A percentile compares a stretch with the other conserved stretches of the same genome.
Evolutionary conservation across 2,113 vertebrate species (phyloP).

Genomic region (Brachyhypopomus gauderio): DNA sequence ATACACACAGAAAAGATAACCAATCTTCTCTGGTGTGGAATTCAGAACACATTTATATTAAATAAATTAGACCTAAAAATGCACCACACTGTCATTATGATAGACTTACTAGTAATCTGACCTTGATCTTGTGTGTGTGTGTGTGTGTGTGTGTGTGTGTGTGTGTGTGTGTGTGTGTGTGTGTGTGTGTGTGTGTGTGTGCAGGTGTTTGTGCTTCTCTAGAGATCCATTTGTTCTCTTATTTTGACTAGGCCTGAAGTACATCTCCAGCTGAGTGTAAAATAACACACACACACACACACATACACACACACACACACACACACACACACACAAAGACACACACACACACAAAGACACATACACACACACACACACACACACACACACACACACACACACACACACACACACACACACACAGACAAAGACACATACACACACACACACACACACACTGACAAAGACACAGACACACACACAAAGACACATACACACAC

Average conservation of each 20-base stretch:
- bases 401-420: too few species aligned
- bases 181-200: neutral
- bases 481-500: neutral
- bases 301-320: too few species aligned
- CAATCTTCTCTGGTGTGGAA: too few species aligned
- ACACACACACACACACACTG: constrained; percentile 14
- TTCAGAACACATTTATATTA: neutral
- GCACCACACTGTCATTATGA: neutral
- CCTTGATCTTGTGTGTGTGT: too few species aligned
- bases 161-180: constrained; percentile 7
- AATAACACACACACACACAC: constrained; percentile 9
- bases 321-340: too few species aligned
- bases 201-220: neutral
- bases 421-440: neutral
- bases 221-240: neutral
- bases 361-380: neutral
- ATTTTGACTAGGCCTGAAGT: neutral
- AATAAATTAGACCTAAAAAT: neutral
- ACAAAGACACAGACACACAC: too few species aligned
- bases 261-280: neutral
- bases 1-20: too few species aligned
- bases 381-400: neutral
- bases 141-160: neutral
- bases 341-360: neutral
- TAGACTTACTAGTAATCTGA: neutral